phyloP scores from a whole-genome alignment of 2,888 invertebrate genomes.

The Erebia ligea region DNA sequence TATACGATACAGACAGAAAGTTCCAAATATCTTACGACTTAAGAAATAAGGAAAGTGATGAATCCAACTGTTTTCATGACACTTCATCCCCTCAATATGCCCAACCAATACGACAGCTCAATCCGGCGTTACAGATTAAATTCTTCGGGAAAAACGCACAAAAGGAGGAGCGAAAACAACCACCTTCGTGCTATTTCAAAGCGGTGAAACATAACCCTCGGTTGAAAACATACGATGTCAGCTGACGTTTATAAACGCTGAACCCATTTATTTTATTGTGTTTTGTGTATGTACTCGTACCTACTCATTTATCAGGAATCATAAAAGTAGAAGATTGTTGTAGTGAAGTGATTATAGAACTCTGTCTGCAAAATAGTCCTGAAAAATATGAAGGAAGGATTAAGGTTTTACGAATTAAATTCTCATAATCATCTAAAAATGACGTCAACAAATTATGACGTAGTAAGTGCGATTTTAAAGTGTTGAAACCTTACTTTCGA shows the following conservation, averaged over 20 bases:
- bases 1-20: no score
- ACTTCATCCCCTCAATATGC: slow-evolving; percentile 18
- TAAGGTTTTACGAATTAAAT: no score
- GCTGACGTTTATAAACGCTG: slow-evolving; percentile 18
- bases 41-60: not conserved
- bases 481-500: no score
- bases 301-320: no score
- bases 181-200: slow-evolving; percentile 41
- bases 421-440: no score
- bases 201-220: slow-evolving; percentile 44
- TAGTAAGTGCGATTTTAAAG: no score
- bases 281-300: not conserved
- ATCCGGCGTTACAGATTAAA: slow-evolving; percentile 38
- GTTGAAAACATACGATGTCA: slow-evolving; percentile 30
- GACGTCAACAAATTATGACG: no score
- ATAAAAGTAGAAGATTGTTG: no score
- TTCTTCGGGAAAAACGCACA: slow-evolving; percentile 40
- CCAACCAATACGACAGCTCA: slow-evolving; percentile 29
- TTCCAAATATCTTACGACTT: not conserved
- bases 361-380: no score
- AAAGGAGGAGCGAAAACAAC: slow-evolving; percentile 43
- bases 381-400: no score
- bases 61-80: not conserved
- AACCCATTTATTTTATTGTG: not conserved
- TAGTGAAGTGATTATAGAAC: no score